Base-by-base conservation (phyloP, 92 coral and sea anemone species). In the Zoanthus sansibaricus region DNA sequence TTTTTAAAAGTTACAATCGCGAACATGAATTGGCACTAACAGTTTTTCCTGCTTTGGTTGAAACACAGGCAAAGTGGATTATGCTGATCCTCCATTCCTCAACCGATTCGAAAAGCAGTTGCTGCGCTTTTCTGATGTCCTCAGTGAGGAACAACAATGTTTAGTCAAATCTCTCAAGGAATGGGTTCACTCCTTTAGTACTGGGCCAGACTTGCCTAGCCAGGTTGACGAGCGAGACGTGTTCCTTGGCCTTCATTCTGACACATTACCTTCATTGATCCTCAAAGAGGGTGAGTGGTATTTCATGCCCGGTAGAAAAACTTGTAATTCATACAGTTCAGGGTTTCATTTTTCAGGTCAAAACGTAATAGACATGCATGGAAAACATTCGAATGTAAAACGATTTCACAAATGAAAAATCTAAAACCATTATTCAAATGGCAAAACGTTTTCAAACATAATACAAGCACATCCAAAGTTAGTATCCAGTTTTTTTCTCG, bases 81-180 rank as follows among this genome's bases (percentile, higher is more conserved):
- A 67, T 70, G 59, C 86, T 14, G 90, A 87, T 55, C 90, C 90
- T 16, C 90, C 90, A 77, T 87, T 87, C 78, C 90, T 87, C n/a
- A 87, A 78, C 90, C 83, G 90, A 78, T 87, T 87, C 14, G 90
- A 87, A 67, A 87, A 87, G 49, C 90, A 87, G 72, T 16, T 87
- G 78, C 70, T 87, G 6, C 90, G 90, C 58, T 87, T 87, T 73
- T 67, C 90, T 21, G 90, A 87, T 11, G 90, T 87, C 32, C 78
- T 87, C 7, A 78, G 49, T 55, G 80, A 66, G 44, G 69, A 87
- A 10, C 79, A 87, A 15, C 86, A 87, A 20, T 31, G 68, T 14
- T 30, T 68, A n/a, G 83, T 87, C 79, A 49, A 16, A 67, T 14
- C 67, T 31, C 90, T 87, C 2, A 64, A 67, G 52, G 30, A 42